Base-by-base conservation (phyloP, 2,797 vertebrate genomes). In the Champsocephalus esox region DNA sequence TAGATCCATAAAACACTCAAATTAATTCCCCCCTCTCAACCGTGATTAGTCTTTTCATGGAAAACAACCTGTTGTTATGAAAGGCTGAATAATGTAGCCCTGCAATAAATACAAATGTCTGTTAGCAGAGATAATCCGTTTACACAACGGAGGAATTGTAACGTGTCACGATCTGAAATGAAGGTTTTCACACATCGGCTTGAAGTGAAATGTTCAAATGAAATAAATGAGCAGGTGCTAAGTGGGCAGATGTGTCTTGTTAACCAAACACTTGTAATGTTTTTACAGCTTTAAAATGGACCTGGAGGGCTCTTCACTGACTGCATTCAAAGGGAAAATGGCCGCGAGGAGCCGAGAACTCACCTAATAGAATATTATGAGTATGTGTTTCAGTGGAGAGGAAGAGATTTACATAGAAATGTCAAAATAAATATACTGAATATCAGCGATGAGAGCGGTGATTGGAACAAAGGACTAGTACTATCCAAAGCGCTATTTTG, bases 251-350 rank as follows among this genome's bases (percentile, higher is more conserved):
- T 73, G 71, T 75, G 70, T 65, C 62, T 28, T 60, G 72, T 79
- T 84, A 76, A 64, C 66, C 64, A 55, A 81, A 81, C 80, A 81
- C 75, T 85, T 79, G 52, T 75, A 46, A 63, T 75, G 61, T 74
- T 58, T 77, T 81, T 57, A 71, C 60, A 66, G 72, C 66, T 77
- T 81, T 77, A 74, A 77, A 83, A 87, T 79, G 62, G 69, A 67
- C 21, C 5, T 34, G 2, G 32, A 85, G 76, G 43, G 76, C 78
- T 65, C 85, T 80, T 79, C 68, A 75, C 54, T 12, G 28, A 44
- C 81, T 76, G 46, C 49, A 75, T 61, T 68, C 21, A 54, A 76
- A 72, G 46, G 63, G 24, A 75, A 83, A 72, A 75, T 68, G 21
- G 21, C 68, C 67, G 60, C 0, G n/a, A 78, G 71, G 55, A 74